Evolutionary conservation across 2,888 invertebrate genomes (phyloP), one percentile per base, ranked within the genome.

Genomic region (Camponotus fellah): DNA sequence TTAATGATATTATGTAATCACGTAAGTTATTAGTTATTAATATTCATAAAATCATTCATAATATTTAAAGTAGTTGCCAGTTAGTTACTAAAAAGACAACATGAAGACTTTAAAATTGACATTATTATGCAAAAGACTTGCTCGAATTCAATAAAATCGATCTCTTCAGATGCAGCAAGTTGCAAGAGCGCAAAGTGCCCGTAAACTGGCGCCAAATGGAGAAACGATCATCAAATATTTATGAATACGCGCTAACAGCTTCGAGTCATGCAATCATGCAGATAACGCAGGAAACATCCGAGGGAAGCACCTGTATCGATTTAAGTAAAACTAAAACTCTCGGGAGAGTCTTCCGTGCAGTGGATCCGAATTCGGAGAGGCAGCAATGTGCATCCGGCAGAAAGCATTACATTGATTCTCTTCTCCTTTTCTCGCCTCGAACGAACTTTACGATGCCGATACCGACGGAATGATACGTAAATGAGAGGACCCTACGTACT

Each of bases 221-320:
- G 77, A 82, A 88, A 86, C 82, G 87, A 89, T 92, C 91, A 91
- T 92, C 91, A 91, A 92, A 92, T 93, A 93, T 94, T 93, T 94
- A 93, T 92, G 92, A 93, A 92, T 92, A 91, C 90, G 79, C 86
- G 86, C 83, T 91, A 91, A 92, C 90, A 89, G 90, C 91, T 84
- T 74, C 79, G 89, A 80, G 90, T 91, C 92, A 91, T 90, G 91
- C 92, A 90, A 90, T 85, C 89, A 74, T 83, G 85, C 79, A 88
- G 90, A 92, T 90, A 90, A 89, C 87, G 85, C 82, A 89, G 86
- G 76, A 89, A 85, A 86, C 85, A 84, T 85, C 75, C 74, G 68
- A 75, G 60, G 68, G 68, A 83, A 84, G 82, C 91, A 87, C 87
- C 87, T 87, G 89, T 85, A 83, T 89, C 85, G 88, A 88, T 88